These are phyloP conservation scores for Rhinophrynus dorsalis DNA, from an alignment of 2,797 vertebrate species.

Conservation along the genomic window DNA sequence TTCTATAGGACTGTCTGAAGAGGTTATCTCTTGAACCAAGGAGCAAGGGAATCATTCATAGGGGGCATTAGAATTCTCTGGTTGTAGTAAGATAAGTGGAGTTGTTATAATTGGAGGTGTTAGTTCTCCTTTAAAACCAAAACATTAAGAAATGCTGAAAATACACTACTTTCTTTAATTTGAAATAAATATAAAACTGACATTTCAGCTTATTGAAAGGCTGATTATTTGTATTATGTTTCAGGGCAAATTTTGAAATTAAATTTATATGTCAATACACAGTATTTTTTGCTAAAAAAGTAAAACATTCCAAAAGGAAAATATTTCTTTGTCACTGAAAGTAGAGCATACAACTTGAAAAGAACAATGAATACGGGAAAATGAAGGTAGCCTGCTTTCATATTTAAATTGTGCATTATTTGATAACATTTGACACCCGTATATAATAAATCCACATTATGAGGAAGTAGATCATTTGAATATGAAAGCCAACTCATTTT, in stretches of 20 bases:
- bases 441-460: slow-evolving; percentile 41
- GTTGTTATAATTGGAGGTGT: too few species aligned
- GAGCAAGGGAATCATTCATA: too few species aligned
- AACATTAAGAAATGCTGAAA: too few species aligned
- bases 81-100: too few species aligned
- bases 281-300: slow-evolving; percentile 1
- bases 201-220: neutral
- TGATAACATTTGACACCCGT: slow-evolving; percentile 36
- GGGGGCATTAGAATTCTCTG: too few species aligned
- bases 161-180: neutral
- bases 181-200: neutral
- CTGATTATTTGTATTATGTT: neutral
- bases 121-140: too few species aligned
- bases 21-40: too few species aligned
- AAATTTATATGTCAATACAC: neutral
- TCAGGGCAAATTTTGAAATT: slow-evolving; percentile 8
- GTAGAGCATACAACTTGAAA: slow-evolving; percentile 20
- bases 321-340: slow-evolving; percentile 27
- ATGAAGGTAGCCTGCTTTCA: slow-evolving; percentile 34
- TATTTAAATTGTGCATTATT: slow-evolving; percentile 48
- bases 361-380: slow-evolving; percentile 34
- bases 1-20: too few species aligned
- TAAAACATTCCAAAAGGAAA: slow-evolving; percentile 28
- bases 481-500: slow-evolving; percentile 45
- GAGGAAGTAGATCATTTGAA: slow-evolving; percentile 43